Conservation (phyloP, 2,797 vertebrate species). For the Tadarida brasiliensis region DNA sequence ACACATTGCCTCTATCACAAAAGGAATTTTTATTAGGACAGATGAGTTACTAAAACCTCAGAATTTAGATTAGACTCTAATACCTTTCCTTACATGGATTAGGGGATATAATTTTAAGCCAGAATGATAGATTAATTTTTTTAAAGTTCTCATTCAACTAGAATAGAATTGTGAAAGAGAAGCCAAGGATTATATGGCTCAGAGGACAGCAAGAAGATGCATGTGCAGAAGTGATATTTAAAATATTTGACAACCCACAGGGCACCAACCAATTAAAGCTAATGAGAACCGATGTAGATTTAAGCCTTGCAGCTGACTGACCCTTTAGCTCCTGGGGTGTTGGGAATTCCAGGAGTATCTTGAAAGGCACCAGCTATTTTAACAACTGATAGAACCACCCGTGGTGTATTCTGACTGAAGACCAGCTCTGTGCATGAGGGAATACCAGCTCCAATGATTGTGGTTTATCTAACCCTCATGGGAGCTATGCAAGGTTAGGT, state of each 20-base stretch:
- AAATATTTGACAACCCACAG: not conserved
- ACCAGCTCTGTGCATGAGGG: not conserved
- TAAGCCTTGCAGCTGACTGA: not conserved
- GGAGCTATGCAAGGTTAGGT: not conserved
- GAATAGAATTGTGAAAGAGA: not conserved
- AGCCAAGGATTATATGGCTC: not conserved
- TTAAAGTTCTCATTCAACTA: constrained; percentile 11
- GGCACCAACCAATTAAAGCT: not conserved
- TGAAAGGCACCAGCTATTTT: not conserved
- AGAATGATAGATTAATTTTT: not conserved
- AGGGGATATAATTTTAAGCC: not conserved
- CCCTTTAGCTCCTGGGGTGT: not conserved
- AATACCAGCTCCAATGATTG: not conserved
- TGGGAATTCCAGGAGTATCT: not conserved
- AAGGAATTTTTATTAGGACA: not conserved
- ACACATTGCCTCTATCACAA: not conserved
- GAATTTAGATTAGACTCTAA: not conserved
- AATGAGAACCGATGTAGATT: not conserved
- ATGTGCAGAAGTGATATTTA: constrained; percentile 12
- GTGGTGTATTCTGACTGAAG: not conserved
- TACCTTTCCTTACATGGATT: not conserved
- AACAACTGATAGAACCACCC: not conserved
- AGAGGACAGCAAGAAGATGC: not conserved
- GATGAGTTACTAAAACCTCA: not conserved
- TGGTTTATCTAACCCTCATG: not conserved